A percentile compares a stretch with the other conserved stretches of the same genome.
Evolutionary conservation across 2,797 vertebrate species (phyloP).

Genomic region (Hydrolagus colliei): DNA sequence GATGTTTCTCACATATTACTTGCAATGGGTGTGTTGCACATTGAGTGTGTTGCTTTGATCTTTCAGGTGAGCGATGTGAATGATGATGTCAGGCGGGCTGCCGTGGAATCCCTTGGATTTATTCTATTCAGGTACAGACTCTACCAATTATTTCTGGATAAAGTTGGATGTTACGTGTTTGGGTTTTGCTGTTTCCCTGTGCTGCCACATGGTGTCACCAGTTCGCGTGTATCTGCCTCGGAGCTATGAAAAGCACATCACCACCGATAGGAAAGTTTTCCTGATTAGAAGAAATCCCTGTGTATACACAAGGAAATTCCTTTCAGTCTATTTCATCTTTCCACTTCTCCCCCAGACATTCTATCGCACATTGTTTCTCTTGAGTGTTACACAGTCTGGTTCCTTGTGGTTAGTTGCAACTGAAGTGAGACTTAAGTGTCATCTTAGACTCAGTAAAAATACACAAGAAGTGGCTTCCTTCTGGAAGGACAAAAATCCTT

Average conservation of each 20-base stretch:
- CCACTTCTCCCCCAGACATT: conserved; percentile 9
- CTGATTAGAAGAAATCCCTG: background rate
- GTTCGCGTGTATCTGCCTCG: background rate
- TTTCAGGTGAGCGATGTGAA: conserved; percentile 92
- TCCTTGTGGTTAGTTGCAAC: background rate
- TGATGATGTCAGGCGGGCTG: conserved; percentile 89
- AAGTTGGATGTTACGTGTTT: background rate
- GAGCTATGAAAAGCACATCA: too few relatives aligned
- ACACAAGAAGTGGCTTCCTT: too few relatives aligned
- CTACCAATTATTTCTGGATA: background rate
- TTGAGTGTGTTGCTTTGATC: conserved; percentile 24
- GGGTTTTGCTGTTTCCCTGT: background rate
- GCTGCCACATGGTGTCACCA: background rate
- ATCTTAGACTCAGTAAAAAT: background rate
- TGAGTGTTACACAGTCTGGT: background rate
- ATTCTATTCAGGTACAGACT: conserved; percentile 88
- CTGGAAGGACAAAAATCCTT: background rate
- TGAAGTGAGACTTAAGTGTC: background rate
- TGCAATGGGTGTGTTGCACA: background rate
- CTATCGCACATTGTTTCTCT: background rate
- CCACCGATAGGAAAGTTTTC: background rate
- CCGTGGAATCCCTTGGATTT: conserved; percentile 97
- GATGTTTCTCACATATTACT: too few relatives aligned
- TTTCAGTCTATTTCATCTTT: background rate
- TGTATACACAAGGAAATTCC: background rate